phyloP scores from a whole-genome alignment of 1,140 invertebrate species.

The Philopotamus ludificatus region DNA sequence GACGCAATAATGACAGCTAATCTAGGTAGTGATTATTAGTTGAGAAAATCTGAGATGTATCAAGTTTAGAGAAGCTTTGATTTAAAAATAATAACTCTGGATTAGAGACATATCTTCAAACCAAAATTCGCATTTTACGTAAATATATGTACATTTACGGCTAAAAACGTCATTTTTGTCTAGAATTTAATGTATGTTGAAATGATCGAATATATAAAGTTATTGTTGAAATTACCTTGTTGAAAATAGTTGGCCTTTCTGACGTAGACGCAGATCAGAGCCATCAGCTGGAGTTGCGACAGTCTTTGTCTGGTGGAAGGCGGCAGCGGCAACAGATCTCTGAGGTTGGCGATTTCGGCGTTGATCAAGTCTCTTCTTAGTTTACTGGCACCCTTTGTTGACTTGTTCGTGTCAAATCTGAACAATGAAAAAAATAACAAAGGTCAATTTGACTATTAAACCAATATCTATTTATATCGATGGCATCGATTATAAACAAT shows the following conservation, averaged over 20 bases:
- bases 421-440: slow-evolving; percentile 46
- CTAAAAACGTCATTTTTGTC: not conserved
- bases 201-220: not conserved
- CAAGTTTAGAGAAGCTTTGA: no score
- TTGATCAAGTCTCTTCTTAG: slow-evolving; percentile 94
- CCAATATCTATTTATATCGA: no score
- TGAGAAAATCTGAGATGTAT: no score
- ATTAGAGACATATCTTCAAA: no score
- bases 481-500: no score
- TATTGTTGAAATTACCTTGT: slow-evolving; percentile 65
- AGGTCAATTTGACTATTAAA: no score
- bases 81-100: no score
- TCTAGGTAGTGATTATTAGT: no score
- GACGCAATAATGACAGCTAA: no score
- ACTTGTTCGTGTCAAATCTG: slow-evolving; percentile 94
- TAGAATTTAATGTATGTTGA: not conserved
- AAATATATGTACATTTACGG: slow-evolving; percentile 1
- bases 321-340: slow-evolving; percentile 90
- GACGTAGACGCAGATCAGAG: slow-evolving; percentile 93
- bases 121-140: no score
- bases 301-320: slow-evolving; percentile 89
- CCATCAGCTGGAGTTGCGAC: slow-evolving; percentile 96
- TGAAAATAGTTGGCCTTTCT: slow-evolving; percentile 95
- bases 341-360: slow-evolving; percentile 89
- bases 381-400: slow-evolving; percentile 96